Percentiles rank a stretch among this genome's conserved stretches.
Evolutionary conservation across 2,113 vertebrate genomes (phyloP).

Genomic region (Tenrec ecaudatus): DNA sequence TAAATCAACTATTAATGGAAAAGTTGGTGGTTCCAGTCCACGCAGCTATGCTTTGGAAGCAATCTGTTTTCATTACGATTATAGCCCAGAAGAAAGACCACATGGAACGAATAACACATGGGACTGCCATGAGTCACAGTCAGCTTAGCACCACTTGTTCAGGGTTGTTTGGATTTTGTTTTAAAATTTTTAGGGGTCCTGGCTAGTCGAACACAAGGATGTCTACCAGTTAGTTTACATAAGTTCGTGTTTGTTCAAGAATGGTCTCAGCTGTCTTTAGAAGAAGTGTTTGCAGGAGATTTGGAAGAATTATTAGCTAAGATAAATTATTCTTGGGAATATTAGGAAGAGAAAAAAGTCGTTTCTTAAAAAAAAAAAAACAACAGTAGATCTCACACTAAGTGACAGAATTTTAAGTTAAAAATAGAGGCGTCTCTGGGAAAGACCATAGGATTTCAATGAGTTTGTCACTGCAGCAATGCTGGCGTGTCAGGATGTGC

Average conservation of each 20-base stretch:
- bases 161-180: background rate
- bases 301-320: slow-evolving; percentile 62
- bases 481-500: background rate
- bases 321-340: slow-evolving; percentile 82
- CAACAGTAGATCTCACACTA: slow-evolving; percentile 53
- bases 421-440: slow-evolving; percentile 74
- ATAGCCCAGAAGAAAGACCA: background rate
- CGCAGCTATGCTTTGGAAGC: background rate
- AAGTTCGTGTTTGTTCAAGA: rapidly evolving
- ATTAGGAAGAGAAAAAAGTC: slow-evolving; percentile 68
- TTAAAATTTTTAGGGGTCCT: slow-evolving; percentile 16
- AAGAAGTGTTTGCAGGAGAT: slow-evolving; percentile 56
- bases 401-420: slow-evolving; percentile 62
- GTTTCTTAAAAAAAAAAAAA: slow-evolving; percentile 40
- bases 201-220: background rate
- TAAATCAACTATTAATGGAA: background rate
- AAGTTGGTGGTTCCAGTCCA: background rate
- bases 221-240: background rate
- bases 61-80: background rate
- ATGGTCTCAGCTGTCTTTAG: slow-evolving; percentile 50
- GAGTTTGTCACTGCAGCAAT: slow-evolving; percentile 45
- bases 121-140: background rate
- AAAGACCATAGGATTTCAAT: slow-evolving; percentile 75
- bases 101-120: background rate
- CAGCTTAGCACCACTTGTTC: background rate